Percentiles rank a stretch among this genome's conserved stretches.
Evolutionary conservation across 2,888 invertebrate genomes (phyloP).

Genomic region (Spatulosminthurus flaviceps): DNA sequence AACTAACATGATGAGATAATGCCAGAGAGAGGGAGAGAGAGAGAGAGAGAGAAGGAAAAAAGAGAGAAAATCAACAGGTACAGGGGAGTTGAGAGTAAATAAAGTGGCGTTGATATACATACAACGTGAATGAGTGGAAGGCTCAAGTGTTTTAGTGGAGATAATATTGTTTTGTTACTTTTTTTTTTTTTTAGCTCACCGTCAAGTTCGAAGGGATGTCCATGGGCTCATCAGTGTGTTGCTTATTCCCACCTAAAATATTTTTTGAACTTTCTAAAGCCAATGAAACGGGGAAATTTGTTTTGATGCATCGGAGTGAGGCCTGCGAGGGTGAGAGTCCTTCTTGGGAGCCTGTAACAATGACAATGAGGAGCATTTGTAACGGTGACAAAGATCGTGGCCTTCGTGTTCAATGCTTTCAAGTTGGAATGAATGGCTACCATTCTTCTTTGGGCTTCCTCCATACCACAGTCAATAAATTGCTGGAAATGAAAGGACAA

Average conservation of each 20-base stretch:
- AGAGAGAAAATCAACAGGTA: constrained; percentile 10
- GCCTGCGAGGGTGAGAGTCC: constrained; percentile 67
- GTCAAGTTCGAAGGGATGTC: constrained; percentile 43
- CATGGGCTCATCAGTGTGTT: constrained; percentile 50
- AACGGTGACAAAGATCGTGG: constrained; percentile 69
- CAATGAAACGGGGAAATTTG: constrained; percentile 66
- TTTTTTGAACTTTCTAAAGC: constrained; percentile 65
- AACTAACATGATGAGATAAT: background rate
- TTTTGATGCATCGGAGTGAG: constrained; percentile 70
- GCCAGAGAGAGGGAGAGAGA: too few relatives aligned
- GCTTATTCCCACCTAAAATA: constrained; percentile 58
- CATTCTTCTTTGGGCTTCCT: constrained; percentile 63
- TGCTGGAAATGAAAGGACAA: constrained; percentile 35
- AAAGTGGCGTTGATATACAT: background rate
- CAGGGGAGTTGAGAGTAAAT: background rate
- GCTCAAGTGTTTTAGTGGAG: background rate
- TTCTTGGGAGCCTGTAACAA: constrained; percentile 68
- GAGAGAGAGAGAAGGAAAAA: too few relatives aligned
- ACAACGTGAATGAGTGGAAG: background rate
- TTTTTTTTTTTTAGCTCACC: constrained; percentile 38
- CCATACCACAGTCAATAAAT: constrained; percentile 45
- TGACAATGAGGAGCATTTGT: constrained; percentile 68
- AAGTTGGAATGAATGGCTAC: constrained; percentile 64
- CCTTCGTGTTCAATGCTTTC: constrained; percentile 68
- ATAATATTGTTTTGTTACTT: too few relatives aligned